Conservation (phyloP, 2,797 vertebrate genomes). For the Amblyraja radiata region DNA sequence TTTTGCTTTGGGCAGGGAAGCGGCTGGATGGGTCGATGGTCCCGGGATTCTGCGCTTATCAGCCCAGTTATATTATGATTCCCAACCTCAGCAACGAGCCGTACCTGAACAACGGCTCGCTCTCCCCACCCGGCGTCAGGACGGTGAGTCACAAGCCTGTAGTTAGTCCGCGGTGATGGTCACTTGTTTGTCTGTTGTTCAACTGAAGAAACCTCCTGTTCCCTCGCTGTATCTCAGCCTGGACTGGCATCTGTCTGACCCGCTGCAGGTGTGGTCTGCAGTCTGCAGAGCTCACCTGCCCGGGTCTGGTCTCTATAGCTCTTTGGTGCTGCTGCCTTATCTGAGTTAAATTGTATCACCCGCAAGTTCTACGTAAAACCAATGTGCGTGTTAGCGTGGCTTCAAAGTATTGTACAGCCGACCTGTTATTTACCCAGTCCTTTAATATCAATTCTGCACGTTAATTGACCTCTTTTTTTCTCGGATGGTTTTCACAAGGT, state of each 20-base stretch:
- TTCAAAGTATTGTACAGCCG: neutral
- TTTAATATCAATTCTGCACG: too few relatives aligned
- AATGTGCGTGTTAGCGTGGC: neutral
- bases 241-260: neutral
- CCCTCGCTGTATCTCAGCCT: neutral
- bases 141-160: conserved; percentile 72
- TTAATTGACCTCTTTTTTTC: neutral
- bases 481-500: neutral
- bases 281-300: neutral
- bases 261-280: too few relatives aligned
- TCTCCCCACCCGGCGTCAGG: conserved; percentile 93
- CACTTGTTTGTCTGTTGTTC: neutral
- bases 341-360: neutral
- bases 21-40: conserved; percentile 76
- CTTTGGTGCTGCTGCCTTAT: too few relatives aligned
- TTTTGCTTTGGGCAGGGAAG: conserved; percentile 62
- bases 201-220: neutral
- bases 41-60: conserved; percentile 82
- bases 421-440: too few relatives aligned
- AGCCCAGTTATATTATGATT: conserved; percentile 94
- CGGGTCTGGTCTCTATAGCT: too few relatives aligned
- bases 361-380: neutral
- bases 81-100: conserved; percentile 93
- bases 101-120: conserved; percentile 95
- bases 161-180: too few relatives aligned